Base-by-base conservation (phyloP, 92 coral and sea anemone species). In the Parazoanthus darwini region DNA sequence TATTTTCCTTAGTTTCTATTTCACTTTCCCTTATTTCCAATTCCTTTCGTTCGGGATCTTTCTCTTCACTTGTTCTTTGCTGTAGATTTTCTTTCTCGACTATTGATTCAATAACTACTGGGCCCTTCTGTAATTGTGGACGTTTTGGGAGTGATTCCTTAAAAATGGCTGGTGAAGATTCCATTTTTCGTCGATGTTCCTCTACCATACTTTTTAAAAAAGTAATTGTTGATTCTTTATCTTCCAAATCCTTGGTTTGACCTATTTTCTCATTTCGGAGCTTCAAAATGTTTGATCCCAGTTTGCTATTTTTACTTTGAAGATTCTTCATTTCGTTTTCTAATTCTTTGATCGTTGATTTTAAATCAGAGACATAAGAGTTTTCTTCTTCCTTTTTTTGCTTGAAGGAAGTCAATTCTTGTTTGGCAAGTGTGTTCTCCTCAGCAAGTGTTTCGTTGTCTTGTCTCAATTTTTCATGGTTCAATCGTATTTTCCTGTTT, bases 271-370 rank as follows among this genome's bases (percentile, higher is more conserved):
- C 87, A 3, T 50, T 48, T 71, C 72, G 70, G 35, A 84, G 78
- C 38, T 46, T 72, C 66, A 71, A 46, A 46, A 84, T 72, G 13
- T 33, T 25, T 48, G 78, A 39, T 46, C 72, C 79, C 7, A 84
- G 16, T 33, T 16, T 71, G 26, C 38, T 2, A 39, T 26, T 72
- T 33, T 84, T 29, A 13, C 37, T 84, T 71, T 16, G 78, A 7
- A 71, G n/a, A 84, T 51, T 48, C 36, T 84, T 46, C 18, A 84
- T n/a, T 46, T 71, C 79, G 14, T 70, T 37, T 50, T 84, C 87
- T 11, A 84, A 29, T 44, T 35, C 65, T 71, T 73, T 46, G 79
- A 84, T 84, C 26, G 50, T 50, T 44, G 87, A 25, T 68, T 51
- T 84, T 66, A 84, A 42, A 37, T 72, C 22, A 29, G 87, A 84